Base-by-base conservation (phyloP, 2,113 vertebrate genomes). In the Clarias macrocephalus region DNA sequence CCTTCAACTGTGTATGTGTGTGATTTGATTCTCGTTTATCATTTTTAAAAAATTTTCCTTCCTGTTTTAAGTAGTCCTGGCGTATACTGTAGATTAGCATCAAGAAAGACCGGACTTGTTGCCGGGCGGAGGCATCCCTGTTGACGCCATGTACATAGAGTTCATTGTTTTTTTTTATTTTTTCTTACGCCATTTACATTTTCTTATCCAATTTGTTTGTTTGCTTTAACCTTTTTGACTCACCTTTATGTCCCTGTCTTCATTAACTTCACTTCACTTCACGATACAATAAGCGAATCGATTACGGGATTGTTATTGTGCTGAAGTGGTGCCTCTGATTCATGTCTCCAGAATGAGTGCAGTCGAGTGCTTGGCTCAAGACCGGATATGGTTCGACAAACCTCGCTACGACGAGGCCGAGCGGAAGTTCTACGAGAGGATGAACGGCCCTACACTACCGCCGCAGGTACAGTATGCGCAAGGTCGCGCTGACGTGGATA, bases 371-470 rank as follows among this genome's bases (percentile, higher is more conserved):
- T 91, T 98, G 12, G 52, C 92, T 82, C 95, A 97, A 1, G 98
- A 99, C 91, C 98, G 96, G 94, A 94, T 99, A 94, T 99, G 98
- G 98, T 97, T 99, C 1, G 97, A 99, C 15, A 99, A 99, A 89
- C 95, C 94, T 91, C 96, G 95, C 23, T 99, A 97, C 0, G 98
- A 99, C 0, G 97, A 99, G 1, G 98, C 98, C 0, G 98, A 99
- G 83, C 92, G 95, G 37, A 94, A 92, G 33, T 98, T 95, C 93
- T 98, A 98, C 0, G 97, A 98, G 89, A 93, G 92, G 68, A 89
- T 95, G 92, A 97, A 96, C 0, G 96, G 95, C 52, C 73, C 92
- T 10, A 82, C 93, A 0, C 91, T 86, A 30, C 48, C 89, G 4
- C 15, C 89, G 19, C 91, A 93, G 93, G 94, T 95, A 91, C 28